Evolutionary conservation across 2,113 vertebrate genomes (phyloP), one percentile per base, ranked within the genome.

Genomic region (Kryptolebias marmoratus): DNA sequence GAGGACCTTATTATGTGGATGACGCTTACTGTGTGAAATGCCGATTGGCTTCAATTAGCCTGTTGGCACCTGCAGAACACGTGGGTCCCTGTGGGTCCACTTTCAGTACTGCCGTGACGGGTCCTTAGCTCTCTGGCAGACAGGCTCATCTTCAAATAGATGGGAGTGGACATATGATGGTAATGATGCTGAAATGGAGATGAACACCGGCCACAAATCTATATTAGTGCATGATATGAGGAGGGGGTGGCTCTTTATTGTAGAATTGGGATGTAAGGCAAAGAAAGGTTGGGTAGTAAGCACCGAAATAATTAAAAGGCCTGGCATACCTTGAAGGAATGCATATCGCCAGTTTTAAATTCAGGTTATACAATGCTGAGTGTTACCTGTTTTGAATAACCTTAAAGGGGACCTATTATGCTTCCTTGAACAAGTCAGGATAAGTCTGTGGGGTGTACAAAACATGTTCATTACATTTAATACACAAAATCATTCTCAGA

Each of bases 31-130:
- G 78, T 56, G 80, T 83, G 77, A 86, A 88, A 88, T 82, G 80
- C 72, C 13, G 31, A 87, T 88, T 90, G 78, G 57, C 85, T 81
- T 78, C 74, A 90, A 86, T 91, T 91, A 89, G 78, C 78, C 60
- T 30, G 10, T 61, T 79, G 76, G 83, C 57, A 79, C 79, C 82
- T 67, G 77, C 48, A 66, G 76, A 76, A 74, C 83, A 77, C 48
- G 79, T 72, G 73, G 59, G 64, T 82, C 85, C 85, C 81, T n/a
- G 14, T 2, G 56, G 85, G 62, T 49, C 71, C 60, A 47, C 69
- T 68, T 77, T 56, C 50, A 80, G 78, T 73, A 75, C 22, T 28
- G 39, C 73, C 65, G 32, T 68, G 65, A 72, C n/a, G 15, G 68
- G 57, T 73, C 64, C 59, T 83, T 83, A 80, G 79, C 72, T 78